Conservation (phyloP, 2,888 invertebrate species). For the Anthophora plumipes region DNA sequence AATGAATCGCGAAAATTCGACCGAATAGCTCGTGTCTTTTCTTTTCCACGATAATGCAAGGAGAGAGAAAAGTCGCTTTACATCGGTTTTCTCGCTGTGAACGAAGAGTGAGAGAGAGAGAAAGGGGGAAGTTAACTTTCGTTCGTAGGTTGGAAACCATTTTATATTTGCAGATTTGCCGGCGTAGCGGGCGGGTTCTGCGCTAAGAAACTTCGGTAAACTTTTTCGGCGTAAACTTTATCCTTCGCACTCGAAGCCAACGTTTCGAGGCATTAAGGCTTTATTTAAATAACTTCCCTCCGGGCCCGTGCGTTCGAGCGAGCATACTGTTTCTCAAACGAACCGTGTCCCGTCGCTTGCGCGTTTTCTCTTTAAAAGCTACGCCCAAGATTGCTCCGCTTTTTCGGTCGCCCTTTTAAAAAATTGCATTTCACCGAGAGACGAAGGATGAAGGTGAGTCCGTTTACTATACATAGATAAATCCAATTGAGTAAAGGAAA, state of each 20-base stretch:
- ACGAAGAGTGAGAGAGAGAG: not conserved
- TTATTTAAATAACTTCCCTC: constrained; percentile 41
- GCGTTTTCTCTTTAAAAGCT: not conserved
- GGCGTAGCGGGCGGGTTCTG: not conserved
- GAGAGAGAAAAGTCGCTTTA: constrained; percentile 37
- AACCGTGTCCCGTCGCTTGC: not conserved
- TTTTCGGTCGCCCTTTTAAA: not conserved
- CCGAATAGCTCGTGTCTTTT: constrained; percentile 29
- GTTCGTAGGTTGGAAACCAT: constrained; percentile 40
- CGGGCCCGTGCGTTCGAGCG: not conserved
- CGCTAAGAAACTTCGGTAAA: constrained; percentile 33
- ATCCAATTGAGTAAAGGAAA: not conserved
- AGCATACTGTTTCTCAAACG: constrained; percentile 13
- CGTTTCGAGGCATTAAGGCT: constrained; percentile 35
- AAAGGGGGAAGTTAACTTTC: constrained; percentile 47
- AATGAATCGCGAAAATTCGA: constrained; percentile 44
- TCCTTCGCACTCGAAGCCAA: constrained; percentile 18
- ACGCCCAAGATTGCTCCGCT: not conserved
- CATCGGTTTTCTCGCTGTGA: constrained; percentile 10
- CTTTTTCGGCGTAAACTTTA: constrained; percentile 56
- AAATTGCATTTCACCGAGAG: not conserved
- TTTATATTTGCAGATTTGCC: constrained; percentile 57
- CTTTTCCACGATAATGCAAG: not conserved
- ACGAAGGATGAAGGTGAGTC: not conserved
- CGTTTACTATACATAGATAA: not conserved